Conservation (phyloP, 2,888 invertebrate species). For the Drosophila lacicola region DNA sequence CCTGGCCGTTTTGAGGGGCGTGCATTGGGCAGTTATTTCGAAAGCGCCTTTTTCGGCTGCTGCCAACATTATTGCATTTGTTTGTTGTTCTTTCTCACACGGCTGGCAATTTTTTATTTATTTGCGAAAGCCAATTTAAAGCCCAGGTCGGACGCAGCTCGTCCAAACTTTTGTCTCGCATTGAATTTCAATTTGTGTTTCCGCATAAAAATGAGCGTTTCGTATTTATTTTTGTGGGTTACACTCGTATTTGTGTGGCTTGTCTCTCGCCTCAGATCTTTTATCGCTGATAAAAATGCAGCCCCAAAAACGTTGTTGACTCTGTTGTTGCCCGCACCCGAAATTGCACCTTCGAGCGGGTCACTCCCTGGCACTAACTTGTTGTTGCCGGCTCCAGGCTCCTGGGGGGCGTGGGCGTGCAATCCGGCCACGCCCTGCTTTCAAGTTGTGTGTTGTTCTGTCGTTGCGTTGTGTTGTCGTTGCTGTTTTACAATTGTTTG, state of each 20-base stretch:
- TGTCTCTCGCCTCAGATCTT: conserved; percentile 69
- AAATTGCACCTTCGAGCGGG: conserved; percentile 43
- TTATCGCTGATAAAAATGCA: conserved; percentile 75
- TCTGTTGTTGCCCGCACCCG: conserved; percentile 40
- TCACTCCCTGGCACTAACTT: conserved; percentile 41
- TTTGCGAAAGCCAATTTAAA: conserved; percentile 75
- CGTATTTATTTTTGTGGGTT: conserved; percentile 73
- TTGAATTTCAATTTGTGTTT: conserved; percentile 82
- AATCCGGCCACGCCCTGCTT: conserved; percentile 68
- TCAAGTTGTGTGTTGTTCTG: conserved; percentile 45
- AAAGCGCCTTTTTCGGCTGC: conserved; percentile 63
- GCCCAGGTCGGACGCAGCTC: conserved; percentile 34
- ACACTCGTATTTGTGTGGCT: conserved; percentile 54
- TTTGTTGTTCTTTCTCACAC: conserved; percentile 55
- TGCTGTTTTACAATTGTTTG: conserved; percentile 81
- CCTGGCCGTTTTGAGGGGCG: conserved; percentile 39
- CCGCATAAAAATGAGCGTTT: conserved; percentile 73
- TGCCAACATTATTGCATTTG: conserved; percentile 40
- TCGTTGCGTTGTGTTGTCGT: conserved; percentile 56
- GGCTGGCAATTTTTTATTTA: conserved; percentile 61
- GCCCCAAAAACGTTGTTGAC: conserved; percentile 47
- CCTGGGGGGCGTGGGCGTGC: conserved; percentile 66
- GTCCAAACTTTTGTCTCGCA: conserved; percentile 64
- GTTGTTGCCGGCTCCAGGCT: conserved; percentile 22
- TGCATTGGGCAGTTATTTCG: conserved; percentile 63